phyloP scores from a whole-genome alignment of 2,113 vertebrate genomes.

The Misgurnus mizolepis region DNA sequence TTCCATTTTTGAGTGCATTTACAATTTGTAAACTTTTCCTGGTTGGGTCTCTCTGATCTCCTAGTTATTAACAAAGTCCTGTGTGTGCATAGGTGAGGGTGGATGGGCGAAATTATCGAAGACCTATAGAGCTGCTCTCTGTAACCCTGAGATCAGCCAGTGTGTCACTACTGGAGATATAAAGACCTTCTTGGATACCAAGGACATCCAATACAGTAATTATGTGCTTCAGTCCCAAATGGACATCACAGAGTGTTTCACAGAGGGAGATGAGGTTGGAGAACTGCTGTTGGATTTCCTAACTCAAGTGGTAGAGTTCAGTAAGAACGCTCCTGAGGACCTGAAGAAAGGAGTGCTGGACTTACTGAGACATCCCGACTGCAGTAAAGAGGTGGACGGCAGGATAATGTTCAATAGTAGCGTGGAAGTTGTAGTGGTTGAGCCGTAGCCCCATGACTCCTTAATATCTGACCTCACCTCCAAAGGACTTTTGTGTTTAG shows the following conservation, averaged over 20 bases:
- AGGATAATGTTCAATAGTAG: constrained; percentile 86
- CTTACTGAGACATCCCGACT: constrained; percentile 79
- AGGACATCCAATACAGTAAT: constrained; percentile 74
- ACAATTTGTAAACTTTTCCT: no score
- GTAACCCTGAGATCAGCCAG: constrained; percentile 69
- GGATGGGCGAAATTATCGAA: constrained; percentile 82
- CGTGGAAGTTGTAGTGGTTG: constrained; percentile 77
- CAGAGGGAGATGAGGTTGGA: constrained; percentile 79
- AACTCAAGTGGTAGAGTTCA: constrained; percentile 85
- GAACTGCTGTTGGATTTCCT: constrained; percentile 90
- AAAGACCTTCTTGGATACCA: constrained; percentile 73
- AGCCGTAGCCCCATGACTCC: constrained; percentile 53
- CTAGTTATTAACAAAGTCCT: constrained; percentile 7
- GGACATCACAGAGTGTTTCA: constrained; percentile 91
- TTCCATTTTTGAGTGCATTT: no score
- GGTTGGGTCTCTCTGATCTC: no score
- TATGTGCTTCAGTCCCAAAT: constrained; percentile 79
- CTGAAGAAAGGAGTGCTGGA: constrained; percentile 78
- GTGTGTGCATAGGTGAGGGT: constrained; percentile 72
- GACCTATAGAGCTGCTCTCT: constrained; percentile 71
- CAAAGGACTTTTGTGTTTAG: background rate
- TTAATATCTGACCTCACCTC: background rate
- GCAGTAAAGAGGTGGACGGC: constrained; percentile 76
- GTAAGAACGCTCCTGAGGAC: constrained; percentile 76
- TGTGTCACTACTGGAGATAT: constrained; percentile 79